Conservation (phyloP, 2,797 vertebrate genomes). For the Spheniscus humboldti region DNA sequence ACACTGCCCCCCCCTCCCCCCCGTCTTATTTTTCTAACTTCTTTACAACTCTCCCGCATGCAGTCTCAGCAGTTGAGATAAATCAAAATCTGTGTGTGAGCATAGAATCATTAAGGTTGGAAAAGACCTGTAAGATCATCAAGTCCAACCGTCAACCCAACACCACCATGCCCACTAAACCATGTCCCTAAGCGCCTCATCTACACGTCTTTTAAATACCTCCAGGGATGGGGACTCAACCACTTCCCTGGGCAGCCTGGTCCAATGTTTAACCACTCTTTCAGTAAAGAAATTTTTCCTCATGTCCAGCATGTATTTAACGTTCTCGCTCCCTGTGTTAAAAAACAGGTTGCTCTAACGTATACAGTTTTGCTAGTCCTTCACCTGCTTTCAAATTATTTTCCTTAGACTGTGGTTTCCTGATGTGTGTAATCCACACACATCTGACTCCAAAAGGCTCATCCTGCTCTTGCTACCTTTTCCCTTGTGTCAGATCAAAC, state of each 20-base stretch:
- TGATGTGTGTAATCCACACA: background rate
- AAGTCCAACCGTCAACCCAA: too few relatives aligned
- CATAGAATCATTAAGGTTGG: too few relatives aligned
- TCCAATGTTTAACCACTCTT: too few relatives aligned
- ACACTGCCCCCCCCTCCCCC: fast-evolving
- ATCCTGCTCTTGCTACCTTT: background rate
- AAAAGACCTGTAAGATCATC: too few relatives aligned
- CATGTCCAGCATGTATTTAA: background rate
- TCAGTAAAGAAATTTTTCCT: too few relatives aligned
- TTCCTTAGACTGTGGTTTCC: background rate
- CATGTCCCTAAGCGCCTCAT: too few relatives aligned
- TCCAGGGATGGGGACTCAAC: too few relatives aligned
- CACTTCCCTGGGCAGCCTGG: too few relatives aligned
- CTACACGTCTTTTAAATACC: too few relatives aligned
- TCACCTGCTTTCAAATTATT: background rate
- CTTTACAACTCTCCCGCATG: background rate
- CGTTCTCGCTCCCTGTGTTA: background rate
- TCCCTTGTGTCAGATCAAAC: background rate
- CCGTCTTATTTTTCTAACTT: background rate
- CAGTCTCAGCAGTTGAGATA: background rate
- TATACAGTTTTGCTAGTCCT: background rate
- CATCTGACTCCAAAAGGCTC: background rate
- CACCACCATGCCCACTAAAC: too few relatives aligned
- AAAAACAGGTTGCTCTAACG: background rate
- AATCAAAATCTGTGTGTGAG: background rate